Evolutionary conservation across 2,888 invertebrate species (phyloP), one percentile per base, ranked within the genome.

Genomic region (Drosophila sordidula): DNA sequence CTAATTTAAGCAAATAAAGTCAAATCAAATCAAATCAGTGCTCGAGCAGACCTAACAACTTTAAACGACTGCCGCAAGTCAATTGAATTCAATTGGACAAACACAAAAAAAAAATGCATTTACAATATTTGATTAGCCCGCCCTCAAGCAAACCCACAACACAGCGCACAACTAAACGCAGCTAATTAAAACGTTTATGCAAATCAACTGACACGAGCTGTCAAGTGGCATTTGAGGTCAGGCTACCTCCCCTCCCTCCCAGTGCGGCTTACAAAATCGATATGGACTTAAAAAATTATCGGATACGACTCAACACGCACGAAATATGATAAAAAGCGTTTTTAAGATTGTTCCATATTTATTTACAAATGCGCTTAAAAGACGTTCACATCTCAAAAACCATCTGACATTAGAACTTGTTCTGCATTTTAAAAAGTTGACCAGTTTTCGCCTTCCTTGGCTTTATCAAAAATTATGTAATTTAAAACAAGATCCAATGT

Each of bases 121-220:
- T 64, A 74, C 65, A 74, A 61, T 54, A 70, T 76, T 78, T 70
- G 66, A 76, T 76, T 76, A 76, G 66, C 11, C 38, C 59, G 61
- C 77, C 78, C 64, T 55, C 62, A 63, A 63, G 38, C 69, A 49
- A 49, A 26, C 22, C 39, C 29, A 38, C 34, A 56, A 6, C 14
- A 54, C 25, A 52, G 32, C 41, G 12, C 34, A 50, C n/a, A 50
- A 26, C 47, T 72, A 49, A 73, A 45, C 42, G 49, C 22, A 47
- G 71, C 71, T 83, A 87, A 87, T 87, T 89, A 86, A 89, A 84
- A 74, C 74, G 59, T 78, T 88, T 80, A 88, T 89, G 87, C 71
- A 73, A 87, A 87, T 80, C 12, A 65, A 59, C 65, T 75, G 84
- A 70, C 76, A 59, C 47, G 54, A 50, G 46, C 62, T 75, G 72